phyloP scores from a whole-genome alignment of 2,888 invertebrate species.

The Busseola fusca region DNA sequence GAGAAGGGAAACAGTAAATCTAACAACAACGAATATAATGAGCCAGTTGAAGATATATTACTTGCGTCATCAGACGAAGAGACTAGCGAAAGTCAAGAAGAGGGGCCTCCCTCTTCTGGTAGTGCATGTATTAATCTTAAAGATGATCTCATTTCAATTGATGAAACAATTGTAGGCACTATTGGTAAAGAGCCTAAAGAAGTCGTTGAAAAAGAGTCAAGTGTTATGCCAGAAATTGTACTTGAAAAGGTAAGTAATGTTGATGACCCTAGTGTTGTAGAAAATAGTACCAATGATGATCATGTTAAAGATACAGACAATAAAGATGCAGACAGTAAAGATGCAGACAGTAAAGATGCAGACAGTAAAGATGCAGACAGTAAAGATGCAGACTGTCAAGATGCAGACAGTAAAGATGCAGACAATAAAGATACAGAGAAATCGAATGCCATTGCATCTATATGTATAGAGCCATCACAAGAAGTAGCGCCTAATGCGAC shows the following conservation, averaged over 20 bases:
- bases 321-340: constrained; percentile 29
- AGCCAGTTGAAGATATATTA: constrained; percentile 73
- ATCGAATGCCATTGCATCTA: constrained; percentile 16
- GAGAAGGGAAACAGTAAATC: constrained; percentile 56
- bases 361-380: too few species aligned
- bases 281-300: constrained; percentile 22
- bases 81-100: constrained; percentile 40
- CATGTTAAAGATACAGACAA: constrained; percentile 10
- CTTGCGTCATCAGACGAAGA: constrained; percentile 79
- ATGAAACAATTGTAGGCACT: constrained; percentile 65
- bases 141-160: constrained; percentile 71
- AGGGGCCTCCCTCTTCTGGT: constrained; percentile 14
- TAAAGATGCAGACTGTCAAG: too few species aligned
- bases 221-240: not conserved
- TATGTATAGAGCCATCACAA: constrained; percentile 37
- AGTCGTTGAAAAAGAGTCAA: constrained; percentile 28
- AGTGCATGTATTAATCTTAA: constrained; percentile 66
- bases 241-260: constrained; percentile 17
- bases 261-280: constrained; percentile 23
- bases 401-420: constrained; percentile 1
- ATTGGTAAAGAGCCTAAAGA: constrained; percentile 43
- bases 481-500: constrained; percentile 12
- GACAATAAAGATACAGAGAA: constrained; percentile 21
- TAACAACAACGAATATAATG: constrained; percentile 68
- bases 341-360: too few species aligned